phyloP scores from a whole-genome alignment of 1,140 invertebrate species.

The Druon quercuslanigerum region DNA sequence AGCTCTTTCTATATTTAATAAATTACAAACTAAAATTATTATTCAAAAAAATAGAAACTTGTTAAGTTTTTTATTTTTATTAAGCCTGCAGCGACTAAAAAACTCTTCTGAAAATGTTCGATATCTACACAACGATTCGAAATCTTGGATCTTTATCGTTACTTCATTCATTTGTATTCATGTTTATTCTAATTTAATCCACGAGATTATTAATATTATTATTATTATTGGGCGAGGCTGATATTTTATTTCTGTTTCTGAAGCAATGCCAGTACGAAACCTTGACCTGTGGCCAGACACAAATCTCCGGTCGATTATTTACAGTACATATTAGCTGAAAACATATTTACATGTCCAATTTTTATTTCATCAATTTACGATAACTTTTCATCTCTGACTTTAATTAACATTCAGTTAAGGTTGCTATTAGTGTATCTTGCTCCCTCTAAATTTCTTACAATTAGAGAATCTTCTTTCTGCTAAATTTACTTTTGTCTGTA shows the following conservation, averaged over 20 bases:
- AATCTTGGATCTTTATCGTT: background rate
- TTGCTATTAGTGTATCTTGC: too few relatives aligned
- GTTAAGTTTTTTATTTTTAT: too few relatives aligned
- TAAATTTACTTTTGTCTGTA: too few relatives aligned
- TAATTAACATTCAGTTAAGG: constrained; percentile 8
- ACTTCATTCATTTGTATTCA: background rate
- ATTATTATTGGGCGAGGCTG: constrained; percentile 19
- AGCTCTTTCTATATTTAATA: too few relatives aligned
- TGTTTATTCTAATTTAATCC: background rate
- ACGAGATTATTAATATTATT: constrained; percentile 1
- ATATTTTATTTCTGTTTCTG: constrained; percentile 14
- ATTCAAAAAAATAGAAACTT: too few relatives aligned
- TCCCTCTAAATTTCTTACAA: too few relatives aligned
- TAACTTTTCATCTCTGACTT: constrained; percentile 17
- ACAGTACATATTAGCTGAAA: constrained; percentile 22
- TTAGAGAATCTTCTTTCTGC: too few relatives aligned
- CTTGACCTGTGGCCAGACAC: constrained; percentile 5
- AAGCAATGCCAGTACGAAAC: background rate
- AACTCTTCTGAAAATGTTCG: too few relatives aligned
- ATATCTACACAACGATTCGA: too few relatives aligned
- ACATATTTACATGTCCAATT: constrained; percentile 26
- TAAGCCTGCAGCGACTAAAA: too few relatives aligned
- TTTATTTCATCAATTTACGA: constrained; percentile 23
- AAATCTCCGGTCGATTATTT: constrained; percentile 21
- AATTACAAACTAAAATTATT: too few relatives aligned